A percentile compares a stretch with the other conserved stretches of the same genome.
Evolutionary conservation across 2,888 invertebrate species (phyloP).

Genomic region (Thera obeliscata): DNA sequence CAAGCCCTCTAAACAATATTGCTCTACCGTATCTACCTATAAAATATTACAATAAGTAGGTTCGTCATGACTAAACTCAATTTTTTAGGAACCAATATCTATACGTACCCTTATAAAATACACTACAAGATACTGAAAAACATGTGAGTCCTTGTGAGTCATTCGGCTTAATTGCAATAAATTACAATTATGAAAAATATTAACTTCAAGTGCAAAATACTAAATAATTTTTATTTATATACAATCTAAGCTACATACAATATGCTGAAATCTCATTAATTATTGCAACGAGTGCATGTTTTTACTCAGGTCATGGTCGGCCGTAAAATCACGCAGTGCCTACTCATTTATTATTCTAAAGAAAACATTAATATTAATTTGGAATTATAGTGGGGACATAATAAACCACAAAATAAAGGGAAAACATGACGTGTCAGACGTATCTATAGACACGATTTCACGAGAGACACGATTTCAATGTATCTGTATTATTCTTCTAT

Average conservation of each 20-base stretch:
- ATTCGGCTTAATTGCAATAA: no score
- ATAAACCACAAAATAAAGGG: neutral
- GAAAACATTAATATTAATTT: constrained; percentile 3
- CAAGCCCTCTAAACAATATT: constrained; percentile 30
- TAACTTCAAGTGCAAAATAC: no score
- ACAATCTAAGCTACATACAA: no score
- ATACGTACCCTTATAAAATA: neutral
- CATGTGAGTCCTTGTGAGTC: no score
- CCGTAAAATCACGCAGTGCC: neutral
- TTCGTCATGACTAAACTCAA: neutral
- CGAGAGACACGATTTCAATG: no score
- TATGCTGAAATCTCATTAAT: no score
- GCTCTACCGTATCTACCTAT: constrained; percentile 12
- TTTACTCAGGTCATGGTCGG: no score
- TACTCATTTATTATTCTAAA: constrained; percentile 3
- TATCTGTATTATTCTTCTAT: no score
- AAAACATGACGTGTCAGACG: neutral
- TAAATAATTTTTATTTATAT: no score
- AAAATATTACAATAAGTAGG: neutral
- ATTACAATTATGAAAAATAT: no score
- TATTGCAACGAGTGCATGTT: no score
- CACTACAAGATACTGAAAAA: no score
- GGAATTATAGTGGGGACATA: neutral
- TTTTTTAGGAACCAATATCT: neutral
- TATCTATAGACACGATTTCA: neutral